These are phyloP conservation scores for Takifugu bimaculatus DNA, from an alignment of 2,113 vertebrate species.

Conservation along the genomic window DNA sequence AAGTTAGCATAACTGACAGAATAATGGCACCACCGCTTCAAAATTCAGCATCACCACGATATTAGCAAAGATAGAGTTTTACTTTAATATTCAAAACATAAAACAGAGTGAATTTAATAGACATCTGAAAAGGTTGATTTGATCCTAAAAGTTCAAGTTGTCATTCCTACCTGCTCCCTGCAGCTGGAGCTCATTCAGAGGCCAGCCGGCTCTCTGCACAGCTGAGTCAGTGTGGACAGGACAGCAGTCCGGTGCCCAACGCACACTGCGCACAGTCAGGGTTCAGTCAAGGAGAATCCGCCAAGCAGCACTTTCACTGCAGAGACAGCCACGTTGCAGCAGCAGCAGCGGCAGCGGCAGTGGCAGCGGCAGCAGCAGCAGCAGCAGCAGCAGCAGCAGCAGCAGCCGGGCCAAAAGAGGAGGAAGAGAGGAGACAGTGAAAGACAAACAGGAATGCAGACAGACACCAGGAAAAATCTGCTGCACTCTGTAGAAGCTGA, in stretches of 20 bases:
- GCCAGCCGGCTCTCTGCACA: slow-evolving; percentile 46
- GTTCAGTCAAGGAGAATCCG: slow-evolving; percentile 72
- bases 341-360: background rate
- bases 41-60: no score
- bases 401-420: slow-evolving; percentile 41
- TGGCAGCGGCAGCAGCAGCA: background rate
- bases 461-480: slow-evolving; percentile 6
- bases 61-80: no score
- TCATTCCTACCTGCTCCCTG: slow-evolving; percentile 50
- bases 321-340: slow-evolving; percentile 63
- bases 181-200: slow-evolving; percentile 36
- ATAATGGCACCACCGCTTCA: no score
- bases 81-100: background rate
- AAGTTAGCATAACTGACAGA: slow-evolving; percentile 8
- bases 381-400: background rate
- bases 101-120: background rate
- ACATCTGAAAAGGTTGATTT: background rate
- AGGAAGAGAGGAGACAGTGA: slow-evolving; percentile 11
- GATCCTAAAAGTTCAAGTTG: slow-evolving; percentile 6
- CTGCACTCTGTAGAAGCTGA: slow-evolving; percentile 22
- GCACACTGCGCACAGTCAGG: slow-evolving; percentile 69
- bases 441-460: slow-evolving; percentile 15
- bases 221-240: slow-evolving; percentile 74
- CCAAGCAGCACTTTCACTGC: slow-evolving; percentile 66
- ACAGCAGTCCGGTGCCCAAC: slow-evolving; percentile 59